phyloP scores from a whole-genome alignment of 2,113 vertebrate genomes.

The Alces alces region DNA sequence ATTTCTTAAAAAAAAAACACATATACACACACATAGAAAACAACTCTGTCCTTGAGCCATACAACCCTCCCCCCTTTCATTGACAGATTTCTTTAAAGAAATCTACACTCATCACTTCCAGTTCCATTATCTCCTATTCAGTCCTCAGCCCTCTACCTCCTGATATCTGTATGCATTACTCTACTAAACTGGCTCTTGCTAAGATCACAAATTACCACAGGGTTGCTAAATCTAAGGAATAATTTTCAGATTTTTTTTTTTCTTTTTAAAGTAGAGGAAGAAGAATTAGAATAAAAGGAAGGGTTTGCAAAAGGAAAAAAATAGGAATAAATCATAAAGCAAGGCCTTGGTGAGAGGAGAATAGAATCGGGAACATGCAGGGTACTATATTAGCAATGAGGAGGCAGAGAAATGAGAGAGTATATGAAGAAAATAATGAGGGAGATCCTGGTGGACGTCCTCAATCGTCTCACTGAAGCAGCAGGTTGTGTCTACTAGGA shows the following conservation, averaged over 20 bases:
- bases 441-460: background rate
- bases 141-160: background rate
- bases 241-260: background rate
- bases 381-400: background rate
- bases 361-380: background rate
- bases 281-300: conserved; percentile 12
- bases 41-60: background rate
- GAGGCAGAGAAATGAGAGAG: background rate
- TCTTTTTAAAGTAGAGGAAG: background rate
- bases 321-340: background rate
- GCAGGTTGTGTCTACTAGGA: background rate
- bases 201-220: background rate
- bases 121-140: background rate
- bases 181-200: background rate
- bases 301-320: background rate
- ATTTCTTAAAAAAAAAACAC: background rate
- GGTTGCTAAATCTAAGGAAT: background rate
- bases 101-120: background rate
- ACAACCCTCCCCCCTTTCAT: background rate
- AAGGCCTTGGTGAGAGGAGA: background rate
- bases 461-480: background rate
- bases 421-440: background rate
- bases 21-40: background rate
- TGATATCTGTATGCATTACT: background rate
- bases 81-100: background rate